Evolutionary conservation across 1,140 invertebrate genomes (phyloP).

Genomic region (Nephila pilipes): DNA sequence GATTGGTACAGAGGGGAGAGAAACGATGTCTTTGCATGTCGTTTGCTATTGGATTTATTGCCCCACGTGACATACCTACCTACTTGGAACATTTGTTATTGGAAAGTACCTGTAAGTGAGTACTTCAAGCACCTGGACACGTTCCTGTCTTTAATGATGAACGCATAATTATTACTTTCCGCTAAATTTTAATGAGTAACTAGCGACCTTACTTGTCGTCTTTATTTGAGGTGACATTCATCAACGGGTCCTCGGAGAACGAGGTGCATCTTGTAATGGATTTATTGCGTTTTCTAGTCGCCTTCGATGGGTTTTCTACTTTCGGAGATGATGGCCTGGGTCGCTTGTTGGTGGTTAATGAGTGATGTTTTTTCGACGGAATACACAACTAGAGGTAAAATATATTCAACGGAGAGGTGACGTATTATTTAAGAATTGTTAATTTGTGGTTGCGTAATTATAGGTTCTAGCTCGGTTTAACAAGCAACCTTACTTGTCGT

Average conservation of each 20-base stretch:
- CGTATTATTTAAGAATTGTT: too few species aligned
- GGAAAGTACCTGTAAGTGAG: not conserved
- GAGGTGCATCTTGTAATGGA: not conserved
- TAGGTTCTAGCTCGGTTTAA: too few species aligned
- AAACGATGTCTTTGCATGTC: slow-evolving; percentile 31
- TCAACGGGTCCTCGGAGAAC: not conserved
- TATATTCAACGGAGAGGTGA: too few species aligned
- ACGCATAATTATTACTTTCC: slow-evolving; percentile 18
- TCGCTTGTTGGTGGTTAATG: too few species aligned
- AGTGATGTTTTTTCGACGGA: too few species aligned
- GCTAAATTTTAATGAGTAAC: slow-evolving; percentile 49
- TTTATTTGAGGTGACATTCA: slow-evolving; percentile 9
- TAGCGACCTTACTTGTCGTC: slow-evolving; percentile 12
- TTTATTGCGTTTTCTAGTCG: not conserved
- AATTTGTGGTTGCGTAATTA: too few species aligned
- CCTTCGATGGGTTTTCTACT: not conserved
- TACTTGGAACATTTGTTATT: slow-evolving; percentile 12
- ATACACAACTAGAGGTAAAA: too few species aligned
- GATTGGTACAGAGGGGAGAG: not conserved
- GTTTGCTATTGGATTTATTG: slow-evolving; percentile 61
- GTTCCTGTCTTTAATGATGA: slow-evolving; percentile 40
- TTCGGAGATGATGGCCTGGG: not conserved
- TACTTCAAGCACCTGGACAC: not conserved
- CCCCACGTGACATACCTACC: slow-evolving; percentile 41
- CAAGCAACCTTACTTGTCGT: too few species aligned